Conservation (phyloP, 2,888 invertebrate genomes). For the Harpagoxenus sublaevis region DNA sequence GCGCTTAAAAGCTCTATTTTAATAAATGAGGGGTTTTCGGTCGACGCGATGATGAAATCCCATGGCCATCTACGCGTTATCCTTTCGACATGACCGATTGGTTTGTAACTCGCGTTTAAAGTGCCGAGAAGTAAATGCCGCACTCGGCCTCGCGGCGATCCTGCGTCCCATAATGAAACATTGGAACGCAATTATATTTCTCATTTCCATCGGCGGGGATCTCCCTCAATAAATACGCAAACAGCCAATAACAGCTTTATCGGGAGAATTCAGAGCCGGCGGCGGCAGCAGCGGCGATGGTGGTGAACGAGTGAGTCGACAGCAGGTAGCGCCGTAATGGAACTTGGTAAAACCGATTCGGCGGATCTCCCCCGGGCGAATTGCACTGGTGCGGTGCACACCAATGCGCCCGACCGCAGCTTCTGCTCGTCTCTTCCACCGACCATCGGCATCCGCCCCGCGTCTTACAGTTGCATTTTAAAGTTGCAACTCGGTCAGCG, state of each 20-base stretch:
- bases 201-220: slow-evolving; percentile 52
- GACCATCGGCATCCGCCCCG: slow-evolving; percentile 21
- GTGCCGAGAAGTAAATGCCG: slow-evolving; percentile 6
- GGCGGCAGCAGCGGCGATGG: slow-evolving; percentile 19
- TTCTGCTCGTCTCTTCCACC: slow-evolving; percentile 36
- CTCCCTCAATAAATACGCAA: slow-evolving; percentile 57
- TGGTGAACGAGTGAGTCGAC: slow-evolving; percentile 44
- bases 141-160: slow-evolving; percentile 48
- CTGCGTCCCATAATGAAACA: slow-evolving; percentile 48
- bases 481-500: slow-evolving; percentile 46
- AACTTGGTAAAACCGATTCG: slow-evolving; percentile 56
- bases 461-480: slow-evolving; percentile 53
- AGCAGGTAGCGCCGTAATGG: slow-evolving; percentile 54
- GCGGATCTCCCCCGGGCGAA: slow-evolving; percentile 50
- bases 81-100: background rate
- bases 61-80: background rate
- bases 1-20: background rate
- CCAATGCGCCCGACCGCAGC: slow-evolving; percentile 50
- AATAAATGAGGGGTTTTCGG: background rate
- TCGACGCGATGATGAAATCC: background rate
- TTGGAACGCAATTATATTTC: slow-evolving; percentile 57
- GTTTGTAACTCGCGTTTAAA: slow-evolving; percentile 9
- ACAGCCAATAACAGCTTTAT: slow-evolving; percentile 57
- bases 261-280: slow-evolving; percentile 48
- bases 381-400: slow-evolving; percentile 46